A percentile compares a stretch with the other conserved stretches of the same genome.
Conservation (phyloP, 2,888 invertebrate species). For the Sarcophaga subvicina region DNA sequence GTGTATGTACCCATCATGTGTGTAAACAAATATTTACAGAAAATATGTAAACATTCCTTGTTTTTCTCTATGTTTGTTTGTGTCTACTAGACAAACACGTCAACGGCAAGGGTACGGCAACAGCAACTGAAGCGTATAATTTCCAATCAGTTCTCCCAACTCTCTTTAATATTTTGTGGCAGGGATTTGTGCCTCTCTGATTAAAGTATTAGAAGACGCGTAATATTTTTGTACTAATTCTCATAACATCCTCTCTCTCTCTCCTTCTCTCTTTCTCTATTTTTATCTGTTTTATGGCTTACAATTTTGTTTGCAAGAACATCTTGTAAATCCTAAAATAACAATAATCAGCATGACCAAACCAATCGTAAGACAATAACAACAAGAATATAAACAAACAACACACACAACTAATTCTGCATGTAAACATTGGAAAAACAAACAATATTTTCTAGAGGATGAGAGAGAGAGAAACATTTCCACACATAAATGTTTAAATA, state of each 20-base stretch:
- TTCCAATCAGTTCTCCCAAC: conserved; percentile 21
- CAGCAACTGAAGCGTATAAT: neutral
- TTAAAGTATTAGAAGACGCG: conserved; percentile 1
- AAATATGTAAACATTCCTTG: conserved; percentile 41
- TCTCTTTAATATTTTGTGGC: conserved; percentile 20
- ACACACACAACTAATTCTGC: conserved; percentile 43
- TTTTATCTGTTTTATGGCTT: conserved; percentile 24
- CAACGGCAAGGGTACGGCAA: too few species aligned
- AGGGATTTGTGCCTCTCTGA: conserved; percentile 35
- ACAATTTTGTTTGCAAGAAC: conserved; percentile 23
- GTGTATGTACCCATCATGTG: conserved; percentile 25
- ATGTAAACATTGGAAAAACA: conserved; percentile 44
- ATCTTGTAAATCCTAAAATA: conserved; percentile 64
- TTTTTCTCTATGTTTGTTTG: conserved; percentile 23
- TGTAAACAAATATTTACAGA: conserved; percentile 59
- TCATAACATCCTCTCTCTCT: neutral
- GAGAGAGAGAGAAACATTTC: neutral
- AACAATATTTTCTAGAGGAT: conserved; percentile 34
- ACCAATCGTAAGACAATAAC: conserved; percentile 32
- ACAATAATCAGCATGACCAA: conserved; percentile 62
- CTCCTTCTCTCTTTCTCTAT: neutral
- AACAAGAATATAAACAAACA: conserved; percentile 4
- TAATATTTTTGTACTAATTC: neutral
- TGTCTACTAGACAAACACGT: conserved; percentile 26
- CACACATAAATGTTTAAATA: neutral